phyloP scores from a whole-genome alignment of 1,140 invertebrate species.

The Drosophila saltans region DNA sequence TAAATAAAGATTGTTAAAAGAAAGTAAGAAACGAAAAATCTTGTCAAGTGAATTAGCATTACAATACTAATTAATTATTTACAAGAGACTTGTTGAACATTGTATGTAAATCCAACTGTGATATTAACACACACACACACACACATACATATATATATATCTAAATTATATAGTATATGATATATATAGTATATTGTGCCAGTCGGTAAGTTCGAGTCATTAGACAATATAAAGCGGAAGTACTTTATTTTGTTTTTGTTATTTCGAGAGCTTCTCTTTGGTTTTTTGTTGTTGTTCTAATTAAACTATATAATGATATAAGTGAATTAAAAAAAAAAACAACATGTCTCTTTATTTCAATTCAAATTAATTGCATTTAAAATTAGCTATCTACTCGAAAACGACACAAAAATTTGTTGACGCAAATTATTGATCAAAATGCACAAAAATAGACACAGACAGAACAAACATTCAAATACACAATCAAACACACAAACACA shows the following conservation, averaged over 20 bases:
- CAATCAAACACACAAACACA: background rate
- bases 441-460: conserved; percentile 49
- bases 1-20: background rate
- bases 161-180: background rate
- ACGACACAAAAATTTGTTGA: conserved; percentile 30
- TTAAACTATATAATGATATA: conserved; percentile 3
- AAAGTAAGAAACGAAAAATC: conserved; percentile 9
- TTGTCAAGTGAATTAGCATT: conserved; percentile 12
- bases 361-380: conserved; percentile 67
- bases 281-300: conserved; percentile 4
- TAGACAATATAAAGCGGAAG: background rate
- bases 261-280: conserved; percentile 4
- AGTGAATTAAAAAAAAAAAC: conserved; percentile 21
- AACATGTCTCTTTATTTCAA: conserved; percentile 39
- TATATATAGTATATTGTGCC: conserved; percentile 6
- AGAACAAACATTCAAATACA: background rate
- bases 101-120: conserved; percentile 8
- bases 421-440: conserved; percentile 56
- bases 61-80: conserved; percentile 6
- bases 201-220: conserved; percentile 7
- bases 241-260: conserved; percentile 8
- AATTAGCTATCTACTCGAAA: conserved; percentile 50
- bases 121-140: background rate
- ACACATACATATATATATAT: background rate
- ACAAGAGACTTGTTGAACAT: conserved; percentile 3